phyloP scores from a whole-genome alignment of 1,140 invertebrate genomes.

The Drosophila pallidifrons region DNA sequence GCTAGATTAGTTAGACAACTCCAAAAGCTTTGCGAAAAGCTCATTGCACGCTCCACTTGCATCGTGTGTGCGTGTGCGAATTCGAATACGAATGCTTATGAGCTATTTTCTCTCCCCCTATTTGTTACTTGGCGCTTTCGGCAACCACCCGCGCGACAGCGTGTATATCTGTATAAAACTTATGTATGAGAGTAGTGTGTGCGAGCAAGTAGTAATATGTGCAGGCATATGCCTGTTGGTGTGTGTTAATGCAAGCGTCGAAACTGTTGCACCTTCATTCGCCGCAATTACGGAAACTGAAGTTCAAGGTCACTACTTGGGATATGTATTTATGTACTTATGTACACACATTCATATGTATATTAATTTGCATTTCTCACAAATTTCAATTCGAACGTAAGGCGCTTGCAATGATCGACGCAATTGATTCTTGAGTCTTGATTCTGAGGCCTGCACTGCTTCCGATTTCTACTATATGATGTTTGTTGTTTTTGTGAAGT shows the following conservation, averaged over 20 bases:
- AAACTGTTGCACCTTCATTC: conserved; percentile 52
- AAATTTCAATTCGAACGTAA: conserved; percentile 9
- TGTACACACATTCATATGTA: neutral
- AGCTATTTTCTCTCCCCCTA: neutral
- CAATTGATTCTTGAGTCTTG: neutral
- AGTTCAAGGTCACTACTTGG: conserved; percentile 75
- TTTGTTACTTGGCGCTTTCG: neutral
- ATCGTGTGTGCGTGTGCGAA: neutral
- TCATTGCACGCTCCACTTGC: neutral
- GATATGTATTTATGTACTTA: conserved; percentile 16
- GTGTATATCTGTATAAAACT: neutral
- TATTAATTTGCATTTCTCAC: conserved; percentile 15
- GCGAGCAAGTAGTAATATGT: neutral
- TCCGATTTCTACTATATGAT: conserved; percentile 23
- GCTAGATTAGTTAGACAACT: conserved; percentile 2
- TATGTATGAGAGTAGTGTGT: too few relatives aligned
- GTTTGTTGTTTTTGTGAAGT: conserved; percentile 42
- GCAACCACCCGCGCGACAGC: neutral
- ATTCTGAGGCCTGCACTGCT: conserved; percentile 20
- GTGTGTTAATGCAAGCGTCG: conserved; percentile 15
- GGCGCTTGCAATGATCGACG: conserved; percentile 29
- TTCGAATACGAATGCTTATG: neutral
- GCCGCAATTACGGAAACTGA: conserved; percentile 42
- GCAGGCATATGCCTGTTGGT: too few relatives aligned
- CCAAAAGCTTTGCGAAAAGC: conserved; percentile 22